Evolutionary conservation across 2,113 vertebrate genomes (phyloP).

Genomic region (Trichechus manatus): DNA sequence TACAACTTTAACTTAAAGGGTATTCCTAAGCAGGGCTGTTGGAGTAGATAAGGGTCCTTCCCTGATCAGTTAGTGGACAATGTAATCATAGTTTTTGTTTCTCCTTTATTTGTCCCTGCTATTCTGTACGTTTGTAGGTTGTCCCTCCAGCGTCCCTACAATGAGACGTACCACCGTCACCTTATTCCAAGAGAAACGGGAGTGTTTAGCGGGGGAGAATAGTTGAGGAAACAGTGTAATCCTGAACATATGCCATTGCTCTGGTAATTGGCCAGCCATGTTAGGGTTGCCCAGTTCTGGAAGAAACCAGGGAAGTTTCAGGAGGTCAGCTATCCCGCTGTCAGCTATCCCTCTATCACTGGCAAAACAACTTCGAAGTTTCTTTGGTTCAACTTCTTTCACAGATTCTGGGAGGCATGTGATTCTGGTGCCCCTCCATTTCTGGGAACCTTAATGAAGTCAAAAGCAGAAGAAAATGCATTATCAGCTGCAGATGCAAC

Average conservation of each 20-base stretch:
- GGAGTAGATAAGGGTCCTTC: not conserved
- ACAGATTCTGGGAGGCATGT: not conserved
- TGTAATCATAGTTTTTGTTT: not conserved
- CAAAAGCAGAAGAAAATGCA: slow-evolving; percentile 16
- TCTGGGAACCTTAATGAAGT: not conserved
- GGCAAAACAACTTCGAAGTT: not conserved
- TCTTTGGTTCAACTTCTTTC: not conserved
- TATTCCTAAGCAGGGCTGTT: not conserved
- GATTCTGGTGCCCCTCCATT: not conserved
- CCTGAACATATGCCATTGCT: not conserved
- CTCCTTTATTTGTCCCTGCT: not conserved
- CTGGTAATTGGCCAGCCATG: not conserved
- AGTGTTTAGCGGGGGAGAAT: not conserved
- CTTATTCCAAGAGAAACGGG: not conserved
- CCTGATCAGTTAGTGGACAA: not conserved
- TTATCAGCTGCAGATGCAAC: not conserved
- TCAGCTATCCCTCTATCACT: not conserved
- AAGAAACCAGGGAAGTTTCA: not conserved
- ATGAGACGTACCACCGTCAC: not conserved
- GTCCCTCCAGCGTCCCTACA: not conserved
- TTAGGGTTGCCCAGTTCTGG: not conserved
- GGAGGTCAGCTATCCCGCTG: not conserved
- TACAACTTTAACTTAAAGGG: not conserved
- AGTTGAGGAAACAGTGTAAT: not conserved
- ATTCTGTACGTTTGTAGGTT: not conserved